Base-by-base conservation (phyloP, 1,140 invertebrate species). In the Psilanteris sp. region DNA sequence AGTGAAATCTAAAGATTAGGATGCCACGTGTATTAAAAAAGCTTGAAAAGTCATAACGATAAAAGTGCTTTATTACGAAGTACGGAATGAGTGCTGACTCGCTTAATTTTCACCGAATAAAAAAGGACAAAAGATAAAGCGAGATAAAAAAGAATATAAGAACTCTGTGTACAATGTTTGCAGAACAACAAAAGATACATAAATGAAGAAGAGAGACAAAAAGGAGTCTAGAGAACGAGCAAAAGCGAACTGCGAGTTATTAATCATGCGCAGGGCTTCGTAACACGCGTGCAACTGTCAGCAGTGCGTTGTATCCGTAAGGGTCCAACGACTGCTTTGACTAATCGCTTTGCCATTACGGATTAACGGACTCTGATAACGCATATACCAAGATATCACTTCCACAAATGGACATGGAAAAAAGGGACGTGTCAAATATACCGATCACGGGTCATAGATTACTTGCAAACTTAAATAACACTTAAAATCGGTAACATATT, bases 291-390 rank as follows among this genome's bases (percentile, higher is more conserved):
- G 86, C 84, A 43, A 87, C 72, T 88, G 86, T 87, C 86, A 87
- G 85, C 78, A 61, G 61, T 50, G 78, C 75, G 57, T 57, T 62
- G 70, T 54, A 71, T 39, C 71, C 57, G 43, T 27, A 41, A 62
- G 77, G 67, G 43, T 57, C 29, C 29, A 27, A 24, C 44, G 24
- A 70, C 61, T 61, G 61, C 37, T 68, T 79, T 87, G 85, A 86
- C 85, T 88, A 88, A 87, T 88, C 83, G 86, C 82, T 85, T 80
- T 71, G 75, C 81, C 82, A 84, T 88, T 86, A 83, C 77, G 82
- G 78, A 85, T 85, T 88, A 86, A 88, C 83, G 80, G 77, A 83
- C 83, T 80, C 73, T 41, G 43, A 72, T 57, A 72, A 72, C 44
- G 16, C n/a, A n/a, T 18, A 11, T 31, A 18, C 9, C 27, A 8